phyloP scores from a whole-genome alignment of 2,797 vertebrate species.

The Knipowitschia caucasica region DNA sequence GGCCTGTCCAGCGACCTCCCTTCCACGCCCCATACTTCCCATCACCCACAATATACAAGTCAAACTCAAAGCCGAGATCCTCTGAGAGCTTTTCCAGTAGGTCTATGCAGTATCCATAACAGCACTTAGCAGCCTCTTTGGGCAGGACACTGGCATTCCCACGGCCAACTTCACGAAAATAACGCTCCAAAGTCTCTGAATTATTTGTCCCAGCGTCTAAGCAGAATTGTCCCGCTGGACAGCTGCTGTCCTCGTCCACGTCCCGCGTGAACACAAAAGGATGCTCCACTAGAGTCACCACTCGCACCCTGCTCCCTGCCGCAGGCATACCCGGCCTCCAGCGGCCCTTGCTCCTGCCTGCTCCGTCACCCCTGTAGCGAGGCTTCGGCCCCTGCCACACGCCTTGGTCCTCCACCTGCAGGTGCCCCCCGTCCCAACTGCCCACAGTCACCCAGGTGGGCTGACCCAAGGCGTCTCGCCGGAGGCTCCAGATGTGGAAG shows the following conservation, averaged over 20 bases:
- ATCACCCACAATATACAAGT: constrained; percentile 89
- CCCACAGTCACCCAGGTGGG: constrained; percentile 89
- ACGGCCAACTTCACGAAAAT: constrained; percentile 70
- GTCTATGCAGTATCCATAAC: constrained; percentile 94
- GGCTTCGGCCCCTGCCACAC: constrained; percentile 64
- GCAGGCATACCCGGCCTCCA: constrained; percentile 63
- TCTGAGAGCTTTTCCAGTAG: constrained; percentile 90
- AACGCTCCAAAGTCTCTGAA: constrained; percentile 72
- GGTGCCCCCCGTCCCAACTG: constrained; percentile 75
- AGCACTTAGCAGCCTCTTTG: constrained; percentile 75
- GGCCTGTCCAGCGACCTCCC: constrained; percentile 83
- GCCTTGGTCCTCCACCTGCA: constrained; percentile 79
- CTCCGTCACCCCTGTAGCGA: constrained; percentile 31
- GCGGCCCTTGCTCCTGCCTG: constrained; percentile 36
- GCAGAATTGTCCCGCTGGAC: constrained; percentile 85
- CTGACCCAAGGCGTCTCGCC: constrained; percentile 73
- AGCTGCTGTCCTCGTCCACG: constrained; percentile 84
- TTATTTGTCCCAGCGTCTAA: constrained; percentile 81
- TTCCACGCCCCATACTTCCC: constrained; percentile 88
- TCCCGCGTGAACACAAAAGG: constrained; percentile 88
- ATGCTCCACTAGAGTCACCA: constrained; percentile 89
- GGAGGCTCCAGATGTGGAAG: constrained; percentile 85
- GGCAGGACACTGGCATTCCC: constrained; percentile 70
- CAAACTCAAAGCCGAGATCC: constrained; percentile 82
- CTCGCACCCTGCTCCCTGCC: constrained; percentile 66